phyloP scores from a whole-genome alignment of 1,140 invertebrate genomes.

The Caerostris extrusa region DNA sequence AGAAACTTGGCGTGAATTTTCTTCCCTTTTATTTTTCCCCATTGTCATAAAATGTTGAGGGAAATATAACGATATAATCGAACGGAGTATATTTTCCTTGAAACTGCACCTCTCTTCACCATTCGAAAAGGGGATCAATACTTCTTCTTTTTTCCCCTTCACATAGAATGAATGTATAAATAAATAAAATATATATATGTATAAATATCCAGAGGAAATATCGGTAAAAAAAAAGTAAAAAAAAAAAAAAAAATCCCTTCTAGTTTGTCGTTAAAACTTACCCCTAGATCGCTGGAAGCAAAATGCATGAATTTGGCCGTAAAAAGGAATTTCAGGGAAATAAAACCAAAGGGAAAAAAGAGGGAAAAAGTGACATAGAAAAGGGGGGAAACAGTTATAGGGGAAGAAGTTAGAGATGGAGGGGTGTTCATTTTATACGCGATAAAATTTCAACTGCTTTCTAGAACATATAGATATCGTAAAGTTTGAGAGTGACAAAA shows the following conservation, averaged over 20 bases:
- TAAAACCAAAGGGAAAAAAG: constrained; percentile 26
- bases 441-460: constrained; percentile 69
- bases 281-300: constrained; percentile 23
- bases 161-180: constrained; percentile 53
- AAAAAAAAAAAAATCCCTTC: constrained; percentile 16
- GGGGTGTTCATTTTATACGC: constrained; percentile 53
- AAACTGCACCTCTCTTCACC: neutral
- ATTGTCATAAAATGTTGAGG: constrained; percentile 67
- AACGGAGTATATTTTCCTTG: constrained; percentile 47
- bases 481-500: constrained; percentile 60
- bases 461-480: constrained; percentile 58
- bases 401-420: neutral
- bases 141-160: neutral
- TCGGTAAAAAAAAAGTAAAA: neutral
- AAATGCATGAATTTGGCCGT: constrained; percentile 70
- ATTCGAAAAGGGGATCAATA: constrained; percentile 3
- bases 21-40: neutral
- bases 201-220: constrained; percentile 55
- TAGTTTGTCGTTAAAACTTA: constrained; percentile 65
- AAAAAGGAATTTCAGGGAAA: constrained; percentile 59
- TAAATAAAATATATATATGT: constrained; percentile 59
- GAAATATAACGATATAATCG: constrained; percentile 66
- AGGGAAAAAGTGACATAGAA: neutral
- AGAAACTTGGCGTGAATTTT: constrained; percentile 51
- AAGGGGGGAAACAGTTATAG: neutral